Evolutionary conservation across 1,140 invertebrate genomes (phyloP), one percentile per base, ranked within the genome.

Genomic region (Holotrichia oblita): DNA sequence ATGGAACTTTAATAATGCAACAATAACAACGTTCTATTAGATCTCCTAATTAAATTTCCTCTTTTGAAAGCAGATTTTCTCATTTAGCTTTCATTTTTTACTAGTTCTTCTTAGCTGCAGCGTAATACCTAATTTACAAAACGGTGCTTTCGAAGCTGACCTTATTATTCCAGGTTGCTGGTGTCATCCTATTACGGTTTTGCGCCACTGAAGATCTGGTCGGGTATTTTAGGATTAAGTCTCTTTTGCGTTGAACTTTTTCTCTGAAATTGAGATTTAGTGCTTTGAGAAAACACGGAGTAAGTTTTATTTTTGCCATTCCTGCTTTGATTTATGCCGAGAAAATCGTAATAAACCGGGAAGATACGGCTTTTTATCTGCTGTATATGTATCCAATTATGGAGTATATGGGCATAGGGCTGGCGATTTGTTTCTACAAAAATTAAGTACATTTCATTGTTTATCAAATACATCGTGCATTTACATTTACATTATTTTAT

Each of bases 91-190:
- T 8, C 22, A 72, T 72, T 34, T 34, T 34, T 34, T 72, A 40
- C 22, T 34, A 72, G 64, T 27, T 72, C 14, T 22, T 72, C 64
- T 72, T 72, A 72, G 48, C 14, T 55, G 48, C 48, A 55, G 48
- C 14, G 14, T 55, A 55, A 55, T 55, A 55, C 48, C 48, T 55
- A 55, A 55, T 55, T 55, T 55, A 55, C 48, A 55, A 55, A 55
- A 55, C 48, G 48, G 48, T 55, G 48, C 48, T 17, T 55, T 55
- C 48, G 48, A 55, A 55, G 14, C 48, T 55, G 48, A 55, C 48
- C 12, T 55, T 55, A 55, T 55, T 55, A 55, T 55, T 55, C 48
- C 48, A n/a, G 14, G 48, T 55, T 55, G 48, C 48, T 55, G n/a
- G 48, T 55, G 14, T 55, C 48, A 55, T 55, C 48, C 48, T 55